Percentiles rank a stretch among this genome's conserved stretches.
phyloP scores from a whole-genome alignment of 23 tunicate genomes.

The Diplosoma virens region DNA sequence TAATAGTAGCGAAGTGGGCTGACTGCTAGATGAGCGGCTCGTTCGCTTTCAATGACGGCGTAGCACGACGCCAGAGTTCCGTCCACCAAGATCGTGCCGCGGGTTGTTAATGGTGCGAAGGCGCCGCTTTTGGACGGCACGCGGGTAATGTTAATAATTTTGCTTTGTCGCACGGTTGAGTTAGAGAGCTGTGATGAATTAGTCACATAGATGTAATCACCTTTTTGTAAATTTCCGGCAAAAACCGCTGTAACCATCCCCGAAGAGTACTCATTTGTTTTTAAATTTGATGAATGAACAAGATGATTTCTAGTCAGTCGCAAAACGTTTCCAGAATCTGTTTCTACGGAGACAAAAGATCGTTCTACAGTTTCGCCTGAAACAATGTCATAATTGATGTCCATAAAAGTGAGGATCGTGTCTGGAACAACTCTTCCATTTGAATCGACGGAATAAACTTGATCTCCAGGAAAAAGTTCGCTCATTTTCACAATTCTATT shows the following conservation, averaged over 20 bases:
- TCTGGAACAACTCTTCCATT: slow-evolving; percentile 42
- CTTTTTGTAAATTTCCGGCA: slow-evolving; percentile 51
- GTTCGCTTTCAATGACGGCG: slow-evolving; percentile 74
- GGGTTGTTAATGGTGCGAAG: slow-evolving; percentile 76
- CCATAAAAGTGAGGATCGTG: slow-evolving; percentile 57
- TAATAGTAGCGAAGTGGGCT: slow-evolving; percentile 62
- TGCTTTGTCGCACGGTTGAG: slow-evolving; percentile 38
- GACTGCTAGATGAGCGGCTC: slow-evolving; percentile 51
- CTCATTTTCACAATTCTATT: slow-evolving; percentile 32
- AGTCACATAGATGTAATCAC: slow-evolving; percentile 28
- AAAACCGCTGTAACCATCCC: slow-evolving; percentile 21
- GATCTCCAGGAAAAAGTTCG: slow-evolving; percentile 60
- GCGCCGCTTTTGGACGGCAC: slow-evolving; percentile 47
- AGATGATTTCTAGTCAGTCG: slow-evolving; percentile 71
- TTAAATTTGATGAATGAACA: slow-evolving; percentile 11
- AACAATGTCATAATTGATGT: slow-evolving; percentile 15
- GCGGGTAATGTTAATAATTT: slow-evolving; percentile 21
- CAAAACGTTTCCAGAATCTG: slow-evolving; percentile 46
- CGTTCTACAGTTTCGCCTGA: background rate
- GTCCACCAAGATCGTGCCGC: slow-evolving; percentile 68
- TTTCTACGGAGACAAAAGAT: slow-evolving; percentile 32
- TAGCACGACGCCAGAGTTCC: slow-evolving; percentile 79
- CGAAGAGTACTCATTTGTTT: no score
- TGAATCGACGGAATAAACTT: slow-evolving; percentile 41
- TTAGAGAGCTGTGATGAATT: background rate